These are phyloP conservation scores for Sminthurides aquaticus DNA, from an alignment of 2,888 invertebrate species.

Conservation along the genomic window DNA sequence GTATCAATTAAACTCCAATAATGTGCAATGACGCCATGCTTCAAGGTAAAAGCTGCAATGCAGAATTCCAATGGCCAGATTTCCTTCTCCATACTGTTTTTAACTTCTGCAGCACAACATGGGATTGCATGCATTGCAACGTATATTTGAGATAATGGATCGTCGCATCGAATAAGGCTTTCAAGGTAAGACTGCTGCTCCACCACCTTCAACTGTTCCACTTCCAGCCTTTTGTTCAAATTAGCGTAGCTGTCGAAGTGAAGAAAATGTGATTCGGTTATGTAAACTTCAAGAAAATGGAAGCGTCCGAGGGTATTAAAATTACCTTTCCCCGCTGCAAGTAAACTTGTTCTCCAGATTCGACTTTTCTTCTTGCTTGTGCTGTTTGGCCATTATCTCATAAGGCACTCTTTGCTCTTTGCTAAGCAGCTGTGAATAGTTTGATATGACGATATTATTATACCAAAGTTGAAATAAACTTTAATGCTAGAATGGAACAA, in stretches of 20 bases:
- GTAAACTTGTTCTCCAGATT: conserved; percentile 38
- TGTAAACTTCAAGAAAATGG: neutral
- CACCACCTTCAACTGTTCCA: conserved; percentile 11
- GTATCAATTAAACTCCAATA: conserved; percentile 41
- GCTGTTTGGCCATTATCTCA: conserved; percentile 34
- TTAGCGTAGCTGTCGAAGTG: conserved; percentile 27
- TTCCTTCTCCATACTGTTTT: conserved; percentile 25
- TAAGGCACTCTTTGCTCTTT: conserved; percentile 30
- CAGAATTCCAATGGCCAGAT: conserved; percentile 41
- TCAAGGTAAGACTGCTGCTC: conserved; percentile 18
- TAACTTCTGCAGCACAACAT: conserved; percentile 30
- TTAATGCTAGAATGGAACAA: conserved; percentile 3
- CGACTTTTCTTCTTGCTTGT: conserved; percentile 33
- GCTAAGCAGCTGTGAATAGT: conserved; percentile 15
- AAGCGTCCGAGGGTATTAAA: neutral
- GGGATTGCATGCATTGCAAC: conserved; percentile 32
- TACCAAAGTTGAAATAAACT: neutral
- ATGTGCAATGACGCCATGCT: conserved; percentile 29
- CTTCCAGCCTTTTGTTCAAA: conserved; percentile 20
- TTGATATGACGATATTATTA: conserved; percentile 11
- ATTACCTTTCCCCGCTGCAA: conserved; percentile 35
- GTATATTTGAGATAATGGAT: conserved; percentile 22
- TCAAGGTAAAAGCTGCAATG: conserved; percentile 34
- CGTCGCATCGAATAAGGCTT: conserved; percentile 15
- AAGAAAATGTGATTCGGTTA: neutral